phyloP scores from a whole-genome alignment of 2,888 invertebrate genomes.

The Deilephila elpenor region DNA sequence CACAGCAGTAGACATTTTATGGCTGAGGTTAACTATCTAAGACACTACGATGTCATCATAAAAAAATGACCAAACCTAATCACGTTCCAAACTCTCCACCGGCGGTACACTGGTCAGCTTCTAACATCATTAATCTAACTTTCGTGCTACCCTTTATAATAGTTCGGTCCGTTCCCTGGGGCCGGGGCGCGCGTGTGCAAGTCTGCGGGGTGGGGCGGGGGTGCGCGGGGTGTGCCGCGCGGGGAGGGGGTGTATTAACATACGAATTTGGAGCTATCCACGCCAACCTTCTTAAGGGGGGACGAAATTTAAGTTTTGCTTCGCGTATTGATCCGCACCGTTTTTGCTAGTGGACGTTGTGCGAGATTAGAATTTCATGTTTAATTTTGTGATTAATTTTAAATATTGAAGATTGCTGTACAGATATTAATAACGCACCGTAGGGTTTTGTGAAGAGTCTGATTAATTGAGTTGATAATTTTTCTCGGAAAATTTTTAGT shows the following conservation, averaged over 20 bases:
- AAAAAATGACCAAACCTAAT: background rate
- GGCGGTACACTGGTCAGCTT: conserved; percentile 77
- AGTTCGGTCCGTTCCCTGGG: conserved; percentile 80
- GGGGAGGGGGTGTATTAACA: conserved; percentile 72
- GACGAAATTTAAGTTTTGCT: conserved; percentile 82
- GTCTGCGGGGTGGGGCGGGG: conserved; percentile 50
- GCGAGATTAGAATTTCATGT: conserved; percentile 43
- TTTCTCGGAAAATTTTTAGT: no score
- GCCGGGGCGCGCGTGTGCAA: conserved; percentile 57
- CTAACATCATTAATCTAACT: conserved; percentile 86
- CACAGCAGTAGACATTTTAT: no score
- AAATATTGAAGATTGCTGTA: background rate
- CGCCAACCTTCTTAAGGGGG: conserved; percentile 79
- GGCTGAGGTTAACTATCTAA: no score
- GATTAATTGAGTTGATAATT: no score
- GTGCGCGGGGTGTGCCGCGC: conserved; percentile 47
- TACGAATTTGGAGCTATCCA: conserved; percentile 80
- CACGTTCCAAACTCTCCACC: conserved; percentile 45
- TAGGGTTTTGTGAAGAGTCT: no score
- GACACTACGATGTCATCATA: background rate
- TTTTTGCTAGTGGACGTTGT: conserved; percentile 58
- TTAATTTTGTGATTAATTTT: conserved; percentile 27
- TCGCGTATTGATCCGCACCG: conserved; percentile 78
- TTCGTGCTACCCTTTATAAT: conserved; percentile 85
- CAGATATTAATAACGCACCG: no score